Evolutionary conservation across 2,113 vertebrate genomes (phyloP).

Genomic region (Orientallactaga bullata): DNA sequence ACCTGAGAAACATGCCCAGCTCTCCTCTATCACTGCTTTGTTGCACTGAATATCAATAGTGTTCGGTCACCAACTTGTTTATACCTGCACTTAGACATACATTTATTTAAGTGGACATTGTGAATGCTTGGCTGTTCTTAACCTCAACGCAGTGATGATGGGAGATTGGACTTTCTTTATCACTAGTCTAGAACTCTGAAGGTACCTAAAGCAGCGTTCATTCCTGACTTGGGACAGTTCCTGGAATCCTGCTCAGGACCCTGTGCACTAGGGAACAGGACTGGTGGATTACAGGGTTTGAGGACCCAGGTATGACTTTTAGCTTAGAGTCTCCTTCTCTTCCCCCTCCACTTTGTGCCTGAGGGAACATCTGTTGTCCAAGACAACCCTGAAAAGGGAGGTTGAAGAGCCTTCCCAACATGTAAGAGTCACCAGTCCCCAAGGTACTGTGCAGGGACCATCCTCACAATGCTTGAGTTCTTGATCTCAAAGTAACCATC

Average conservation of each 20-base stretch:
- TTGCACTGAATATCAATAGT: not conserved
- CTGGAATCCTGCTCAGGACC: not conserved
- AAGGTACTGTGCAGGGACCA: not conserved
- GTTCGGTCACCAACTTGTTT: not conserved
- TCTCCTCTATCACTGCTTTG: not conserved
- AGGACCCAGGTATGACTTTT: not conserved
- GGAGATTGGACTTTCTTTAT: not conserved
- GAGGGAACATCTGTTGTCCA: not conserved
- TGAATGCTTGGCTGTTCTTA: conserved; percentile 11
- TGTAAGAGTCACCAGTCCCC: conserved; percentile 18
- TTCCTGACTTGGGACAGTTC: not conserved
- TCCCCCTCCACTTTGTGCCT: not conserved
- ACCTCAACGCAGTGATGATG: not conserved
- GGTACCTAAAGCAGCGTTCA: not conserved
- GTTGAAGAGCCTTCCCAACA: not conserved
- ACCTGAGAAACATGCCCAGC: not conserved
- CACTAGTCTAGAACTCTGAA: not conserved
- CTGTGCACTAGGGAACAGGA: not conserved
- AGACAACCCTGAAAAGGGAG: not conserved
- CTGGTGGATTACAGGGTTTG: not conserved
- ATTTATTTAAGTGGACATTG: not conserved
- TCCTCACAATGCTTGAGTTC: not conserved
- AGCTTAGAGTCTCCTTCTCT: not conserved
- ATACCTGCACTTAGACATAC: not conserved
- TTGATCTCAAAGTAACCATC: not conserved